Conservation (phyloP, 2,888 invertebrate genomes). For the Fragum whitleyi region DNA sequence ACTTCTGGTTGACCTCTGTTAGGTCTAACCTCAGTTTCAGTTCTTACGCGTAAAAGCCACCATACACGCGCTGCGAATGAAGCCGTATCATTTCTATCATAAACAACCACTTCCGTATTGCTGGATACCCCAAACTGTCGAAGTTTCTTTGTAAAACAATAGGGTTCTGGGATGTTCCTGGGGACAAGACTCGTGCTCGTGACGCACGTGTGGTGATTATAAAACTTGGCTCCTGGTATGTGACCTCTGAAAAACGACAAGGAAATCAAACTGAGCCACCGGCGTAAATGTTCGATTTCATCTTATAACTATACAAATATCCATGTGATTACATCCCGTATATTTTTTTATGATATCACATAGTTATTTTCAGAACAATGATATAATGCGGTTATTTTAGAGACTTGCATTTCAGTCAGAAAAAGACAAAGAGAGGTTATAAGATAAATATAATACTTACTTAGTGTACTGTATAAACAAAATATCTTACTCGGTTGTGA, state of each 20-base stretch:
- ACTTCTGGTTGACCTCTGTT: too few species aligned
- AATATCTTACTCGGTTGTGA: too few species aligned
- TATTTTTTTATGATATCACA: too few species aligned
- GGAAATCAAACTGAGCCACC: background rate
- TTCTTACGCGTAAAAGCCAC: conserved; percentile 36
- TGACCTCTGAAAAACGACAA: conserved; percentile 8
- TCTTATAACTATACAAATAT: too few species aligned
- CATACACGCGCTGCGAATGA: conserved; percentile 22
- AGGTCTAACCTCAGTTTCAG: too few species aligned
- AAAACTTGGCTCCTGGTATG: conserved; percentile 26
- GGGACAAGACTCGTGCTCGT: conserved; percentile 24
- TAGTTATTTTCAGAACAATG: too few species aligned
- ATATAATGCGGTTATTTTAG: too few species aligned
- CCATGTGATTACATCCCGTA: too few species aligned
- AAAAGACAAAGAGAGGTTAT: background rate
- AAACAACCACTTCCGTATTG: conserved; percentile 21
- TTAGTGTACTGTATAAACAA: too few species aligned
- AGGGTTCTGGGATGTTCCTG: conserved; percentile 25
- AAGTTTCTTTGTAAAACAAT: conserved; percentile 27
- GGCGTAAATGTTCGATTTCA: background rate
- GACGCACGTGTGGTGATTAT: conserved; percentile 32
- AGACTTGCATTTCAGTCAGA: background rate
- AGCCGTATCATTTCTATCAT: conserved; percentile 15
- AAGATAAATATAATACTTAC: too few species aligned
- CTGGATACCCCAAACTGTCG: conserved; percentile 20